Base-by-base conservation (phyloP, 2,888 invertebrate species). In the Frankliniella fusca region DNA sequence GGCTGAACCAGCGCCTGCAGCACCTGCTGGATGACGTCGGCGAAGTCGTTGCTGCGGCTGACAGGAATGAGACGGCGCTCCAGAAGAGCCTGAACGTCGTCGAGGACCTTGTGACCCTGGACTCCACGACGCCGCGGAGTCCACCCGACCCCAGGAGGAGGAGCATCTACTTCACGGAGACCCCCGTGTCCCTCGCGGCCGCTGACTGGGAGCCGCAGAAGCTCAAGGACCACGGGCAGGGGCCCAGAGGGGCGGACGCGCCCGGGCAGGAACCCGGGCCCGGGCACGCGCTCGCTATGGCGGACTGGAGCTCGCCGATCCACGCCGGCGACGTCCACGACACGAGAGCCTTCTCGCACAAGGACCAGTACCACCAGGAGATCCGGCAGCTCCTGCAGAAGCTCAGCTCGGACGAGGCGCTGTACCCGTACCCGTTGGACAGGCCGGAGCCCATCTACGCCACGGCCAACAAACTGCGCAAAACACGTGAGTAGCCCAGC, bases 281-380 rank as follows among this genome's bases (percentile, higher is more conserved):
- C 61, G 61, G 12, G 61, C 38, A 38, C 38, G 38, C 38, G 2
- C 38, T 3, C 38, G 38, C 38, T 5, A 38, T 38, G 38, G 38
- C 38, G 38, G 38, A 38, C 61, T 61, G 61, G 61, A 61, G 10
- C 15, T 7, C 15, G 61, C 61, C 61, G 11, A 38, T 18, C 0
- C 20, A 61, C 61, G 61, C 54, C 54, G 54, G 5, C 54, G 54
- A n/a, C 65, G 65, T n/a, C 65, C 20, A 65, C 65, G 65, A n/a
- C 70, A 23, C 5, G 23, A n/a, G 11, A 23, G 23, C 23, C n/a
- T 11, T 23, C 11, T 70, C 70, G 7, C 70, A 70, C 70, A 70
- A 70, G 70, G 70, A 70, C 70, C 70, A 23, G 70, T 70, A 70
- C 70, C 70, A 70, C 70, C 70, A 70, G 70, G 70, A 70, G 23